Evolutionary conservation across 2,113 vertebrate genomes (phyloP).

Genomic region (Urocitellus parryii): DNA sequence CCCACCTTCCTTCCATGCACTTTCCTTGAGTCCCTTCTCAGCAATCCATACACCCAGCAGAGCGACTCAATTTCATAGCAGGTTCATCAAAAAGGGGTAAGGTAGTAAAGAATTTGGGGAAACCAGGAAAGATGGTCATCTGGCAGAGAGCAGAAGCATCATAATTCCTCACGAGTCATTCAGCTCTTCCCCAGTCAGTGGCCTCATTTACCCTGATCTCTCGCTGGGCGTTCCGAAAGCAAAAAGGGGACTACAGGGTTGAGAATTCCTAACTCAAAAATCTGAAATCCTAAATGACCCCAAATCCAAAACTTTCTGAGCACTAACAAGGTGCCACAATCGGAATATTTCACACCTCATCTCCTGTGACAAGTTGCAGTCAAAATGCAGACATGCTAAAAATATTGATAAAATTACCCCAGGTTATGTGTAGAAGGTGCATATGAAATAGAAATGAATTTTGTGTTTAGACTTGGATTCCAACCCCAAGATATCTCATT

Average conservation of each 20-base stretch:
- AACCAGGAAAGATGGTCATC: not conserved
- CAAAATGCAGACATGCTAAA: not conserved
- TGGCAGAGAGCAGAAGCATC: rapidly evolving
- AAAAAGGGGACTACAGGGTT: not conserved
- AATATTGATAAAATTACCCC: not conserved
- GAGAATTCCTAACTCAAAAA: not conserved
- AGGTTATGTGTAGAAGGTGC: not conserved
- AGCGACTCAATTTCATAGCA: not conserved
- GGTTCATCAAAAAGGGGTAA: not conserved
- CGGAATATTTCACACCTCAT: not conserved
- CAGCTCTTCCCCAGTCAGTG: rapidly evolving
- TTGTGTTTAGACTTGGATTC: not conserved
- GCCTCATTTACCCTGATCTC: not conserved
- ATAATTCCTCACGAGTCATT: not conserved
- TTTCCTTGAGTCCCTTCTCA: not conserved
- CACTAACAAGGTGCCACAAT: not conserved
- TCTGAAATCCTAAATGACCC: not conserved
- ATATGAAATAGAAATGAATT: not conserved
- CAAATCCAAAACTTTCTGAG: not conserved
- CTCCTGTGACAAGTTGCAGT: not conserved
- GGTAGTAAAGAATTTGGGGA: not conserved
- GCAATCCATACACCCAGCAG: not conserved
- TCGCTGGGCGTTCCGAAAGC: not conserved
- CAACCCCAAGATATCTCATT: not conserved
- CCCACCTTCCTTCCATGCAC: not conserved